phyloP scores from a whole-genome alignment of 2,888 invertebrate species.

The Drosophila austrosaltans region DNA sequence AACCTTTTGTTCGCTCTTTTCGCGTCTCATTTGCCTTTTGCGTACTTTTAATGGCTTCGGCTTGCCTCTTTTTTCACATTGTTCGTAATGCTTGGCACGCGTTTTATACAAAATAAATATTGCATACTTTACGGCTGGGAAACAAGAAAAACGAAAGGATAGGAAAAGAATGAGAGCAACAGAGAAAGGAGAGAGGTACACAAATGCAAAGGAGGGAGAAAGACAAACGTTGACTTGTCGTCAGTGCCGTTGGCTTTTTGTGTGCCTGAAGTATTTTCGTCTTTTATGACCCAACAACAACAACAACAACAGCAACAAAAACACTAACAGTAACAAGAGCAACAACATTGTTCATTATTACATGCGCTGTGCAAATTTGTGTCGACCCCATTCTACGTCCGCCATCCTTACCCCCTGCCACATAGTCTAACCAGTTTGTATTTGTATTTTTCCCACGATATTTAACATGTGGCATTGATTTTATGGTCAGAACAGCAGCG shows the following conservation, averaged over 20 bases:
- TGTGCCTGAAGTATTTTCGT: conserved; percentile 69
- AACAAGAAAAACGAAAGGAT: conserved; percentile 34
- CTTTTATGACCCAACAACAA: conserved; percentile 68
- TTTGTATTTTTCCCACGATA: conserved; percentile 73
- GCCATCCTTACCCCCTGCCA: conserved; percentile 22
- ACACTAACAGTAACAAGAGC: conserved; percentile 31
- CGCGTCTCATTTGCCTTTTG: conserved; percentile 56
- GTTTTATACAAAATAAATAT: conserved; percentile 77
- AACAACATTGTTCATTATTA: conserved; percentile 65
- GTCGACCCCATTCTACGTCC: conserved; percentile 29
- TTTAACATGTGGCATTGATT: conserved; percentile 78
- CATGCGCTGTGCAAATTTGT: conserved; percentile 62
- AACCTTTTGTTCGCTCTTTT: conserved; percentile 40
- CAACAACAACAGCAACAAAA: conserved; percentile 46
- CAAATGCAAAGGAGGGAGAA: background rate
- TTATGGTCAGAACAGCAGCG: conserved; percentile 45
- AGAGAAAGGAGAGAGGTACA: background rate
- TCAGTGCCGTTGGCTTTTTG: conserved; percentile 57
- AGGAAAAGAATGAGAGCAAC: conserved; percentile 16
- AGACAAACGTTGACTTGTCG: conserved; percentile 61
- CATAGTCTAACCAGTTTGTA: conserved; percentile 37
- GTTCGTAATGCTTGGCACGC: conserved; percentile 67
- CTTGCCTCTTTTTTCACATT: conserved; percentile 17
- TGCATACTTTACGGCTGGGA: conserved; percentile 71
- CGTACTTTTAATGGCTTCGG: conserved; percentile 61